Percentiles rank a stretch among this genome's conserved stretches.
These are phyloP conservation scores for Eristalinus sepulchralis DNA, from an alignment of 2,888 invertebrate genomes.

Conservation along the genomic window DNA sequence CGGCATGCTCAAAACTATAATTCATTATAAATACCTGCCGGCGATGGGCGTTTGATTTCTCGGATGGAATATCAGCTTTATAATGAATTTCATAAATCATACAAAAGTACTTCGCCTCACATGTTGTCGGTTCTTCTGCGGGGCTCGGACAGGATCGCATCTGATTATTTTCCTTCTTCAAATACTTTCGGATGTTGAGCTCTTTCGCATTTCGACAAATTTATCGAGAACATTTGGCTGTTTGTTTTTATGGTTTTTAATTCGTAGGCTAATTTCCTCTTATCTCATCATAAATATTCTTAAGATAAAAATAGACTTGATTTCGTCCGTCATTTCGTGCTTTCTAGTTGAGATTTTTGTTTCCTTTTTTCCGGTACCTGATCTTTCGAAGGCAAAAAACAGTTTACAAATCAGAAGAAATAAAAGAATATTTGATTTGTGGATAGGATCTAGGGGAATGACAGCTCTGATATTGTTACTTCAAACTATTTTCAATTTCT, in stretches of 20 bases:
- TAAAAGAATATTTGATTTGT: not conserved
- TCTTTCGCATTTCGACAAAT: not conserved
- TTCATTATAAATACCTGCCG: constrained; percentile 39
- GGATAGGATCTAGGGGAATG: not conserved
- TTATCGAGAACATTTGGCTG: not conserved
- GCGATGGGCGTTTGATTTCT: constrained; percentile 32
- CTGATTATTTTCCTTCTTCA: not conserved
- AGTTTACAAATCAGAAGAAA: no score
- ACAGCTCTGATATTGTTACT: not conserved
- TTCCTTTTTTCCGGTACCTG: not conserved
- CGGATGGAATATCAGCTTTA: constrained; percentile 54
- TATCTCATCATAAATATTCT: not conserved
- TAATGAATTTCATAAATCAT: constrained; percentile 42
- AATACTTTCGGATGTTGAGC: not conserved
- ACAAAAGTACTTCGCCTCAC: not conserved
- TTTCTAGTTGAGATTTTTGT: not conserved
- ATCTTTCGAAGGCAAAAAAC: not conserved
- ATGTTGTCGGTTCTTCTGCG: not conserved
- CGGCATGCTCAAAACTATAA: constrained; percentile 49
- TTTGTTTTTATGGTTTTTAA: not conserved
- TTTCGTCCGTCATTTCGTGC: not conserved
- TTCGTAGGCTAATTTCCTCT: not conserved
- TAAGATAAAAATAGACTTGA: not conserved
- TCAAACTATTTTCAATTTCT: not conserved
- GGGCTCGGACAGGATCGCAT: not conserved